Evolutionary conservation across 37 sponge, comb jelly and placozoan species (phyloP), one percentile per base, ranked within the genome.

Genomic region (Halichondria panicea): DNA sequence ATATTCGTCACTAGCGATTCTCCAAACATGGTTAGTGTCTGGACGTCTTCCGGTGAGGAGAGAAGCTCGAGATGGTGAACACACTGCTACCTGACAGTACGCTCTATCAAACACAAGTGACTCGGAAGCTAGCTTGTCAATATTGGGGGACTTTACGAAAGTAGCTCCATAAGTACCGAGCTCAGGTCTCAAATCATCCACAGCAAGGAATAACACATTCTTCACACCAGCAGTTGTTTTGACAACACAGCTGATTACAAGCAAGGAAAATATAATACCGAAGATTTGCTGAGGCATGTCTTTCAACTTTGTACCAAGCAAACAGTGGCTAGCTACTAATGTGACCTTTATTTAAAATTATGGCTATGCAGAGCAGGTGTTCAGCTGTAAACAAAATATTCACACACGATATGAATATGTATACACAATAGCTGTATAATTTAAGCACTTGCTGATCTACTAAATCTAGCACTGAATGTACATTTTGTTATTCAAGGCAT

Each of bases 31-130:
- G 30, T 55, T 73, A 15, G 74, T 64, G 55, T 82, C 83, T 19
- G 83, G 75, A 31, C 83, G 66, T 46, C 83, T 7, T 46, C 83
- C 83, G 3, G 83, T 82, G 57, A 82, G 60, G 34, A 82, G 72
- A n/a, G 83, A 81, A 18, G 68, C 57, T 31, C 81, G 54, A 31
- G 72, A 71, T 31, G 81, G 81, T 57, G 72, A 71, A 31, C 81
- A 81, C 25, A 81, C 61, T n/a, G 81, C 43, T 22, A 66, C 60
- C 63, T 81, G 81, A 42, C 75, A 82, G 55, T 82, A 82, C 6
- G 83, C 83, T 62, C 75, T 38, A 35, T 74, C 83, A 73, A 82
- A 82, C 33, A 74, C 55, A 42, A 82, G n/a, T 30, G 83, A 72
- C 43, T 82, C 7, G 18, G 63, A 63, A 3, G 83, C 83, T 18